These are phyloP conservation scores for Alfaro cultratus DNA, from an alignment of 2,797 vertebrate species.

Conservation along the genomic window DNA sequence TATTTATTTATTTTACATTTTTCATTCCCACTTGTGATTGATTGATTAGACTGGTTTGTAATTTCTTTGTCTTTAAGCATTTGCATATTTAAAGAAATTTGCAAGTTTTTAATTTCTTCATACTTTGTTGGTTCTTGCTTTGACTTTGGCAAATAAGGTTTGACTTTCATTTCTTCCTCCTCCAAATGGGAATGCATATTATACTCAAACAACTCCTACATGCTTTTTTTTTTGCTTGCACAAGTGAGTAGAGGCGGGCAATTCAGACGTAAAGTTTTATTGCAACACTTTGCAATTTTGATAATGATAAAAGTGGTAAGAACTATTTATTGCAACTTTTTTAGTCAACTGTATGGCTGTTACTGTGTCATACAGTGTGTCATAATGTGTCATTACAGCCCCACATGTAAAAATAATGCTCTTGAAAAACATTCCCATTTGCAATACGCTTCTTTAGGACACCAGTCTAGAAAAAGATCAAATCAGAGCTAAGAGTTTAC, in stretches of 20 bases:
- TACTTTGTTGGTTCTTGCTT: background rate
- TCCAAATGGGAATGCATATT: background rate
- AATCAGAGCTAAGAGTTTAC: background rate
- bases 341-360: too few species aligned
- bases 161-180: background rate
- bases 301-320: too few species aligned
- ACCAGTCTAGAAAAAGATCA: too few species aligned
- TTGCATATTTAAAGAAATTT: background rate
- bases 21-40: background rate
- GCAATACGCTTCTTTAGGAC: too few species aligned
- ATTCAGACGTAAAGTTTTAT: too few species aligned
- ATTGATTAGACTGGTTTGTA: background rate
- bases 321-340: too few species aligned
- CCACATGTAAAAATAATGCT: too few species aligned
- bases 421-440: too few species aligned
- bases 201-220: background rate
- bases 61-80: constrained; percentile 6
- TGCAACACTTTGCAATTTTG: too few species aligned
- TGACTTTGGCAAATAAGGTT: constrained; percentile 11
- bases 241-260: background rate
- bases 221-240: background rate
- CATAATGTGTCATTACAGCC: too few species aligned
- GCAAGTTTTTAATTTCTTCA: background rate
- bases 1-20: background rate
- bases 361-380: too few species aligned